Conservation (phyloP, 2,797 vertebrate genomes). For the Threskiornis aethiopicus region DNA sequence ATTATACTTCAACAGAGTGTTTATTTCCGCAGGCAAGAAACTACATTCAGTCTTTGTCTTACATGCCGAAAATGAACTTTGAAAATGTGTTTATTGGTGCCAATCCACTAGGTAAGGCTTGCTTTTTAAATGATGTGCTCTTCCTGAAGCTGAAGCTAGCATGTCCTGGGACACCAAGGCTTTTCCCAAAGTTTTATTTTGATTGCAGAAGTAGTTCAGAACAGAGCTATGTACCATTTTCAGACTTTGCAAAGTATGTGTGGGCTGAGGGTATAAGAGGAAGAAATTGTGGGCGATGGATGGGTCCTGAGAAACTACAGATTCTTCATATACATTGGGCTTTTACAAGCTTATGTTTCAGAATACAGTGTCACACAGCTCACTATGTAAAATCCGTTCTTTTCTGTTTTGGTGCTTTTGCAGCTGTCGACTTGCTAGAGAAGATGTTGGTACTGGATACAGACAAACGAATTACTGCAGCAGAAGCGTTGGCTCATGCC, state of each 20-base stretch:
- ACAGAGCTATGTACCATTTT: rapidly evolving
- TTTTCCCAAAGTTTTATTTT: background rate
- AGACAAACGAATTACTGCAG: constrained; percentile 93
- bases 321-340: rapidly evolving
- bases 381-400: background rate
- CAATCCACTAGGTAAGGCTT: constrained; percentile 89
- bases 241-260: rapidly evolving
- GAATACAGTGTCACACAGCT: background rate
- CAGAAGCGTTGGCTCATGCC: constrained; percentile 89
- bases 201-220: background rate
- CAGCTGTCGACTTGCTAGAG: constrained; percentile 95
- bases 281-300: background rate
- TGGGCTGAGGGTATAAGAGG: background rate
- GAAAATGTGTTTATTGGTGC: constrained; percentile 97
- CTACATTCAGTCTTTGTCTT: constrained; percentile 93
- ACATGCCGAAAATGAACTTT: constrained; percentile 98
- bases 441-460: constrained; percentile 98
- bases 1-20: background rate
- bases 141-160: background rate
- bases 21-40: constrained; percentile 89
- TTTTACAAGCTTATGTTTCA: background rate
- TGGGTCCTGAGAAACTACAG: background rate
- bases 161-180: background rate
- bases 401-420: background rate
- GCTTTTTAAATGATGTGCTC: background rate